Evolutionary conservation across 2,797 vertebrate genomes (phyloP).

Genomic region (Emydoidea blandingii): DNA sequence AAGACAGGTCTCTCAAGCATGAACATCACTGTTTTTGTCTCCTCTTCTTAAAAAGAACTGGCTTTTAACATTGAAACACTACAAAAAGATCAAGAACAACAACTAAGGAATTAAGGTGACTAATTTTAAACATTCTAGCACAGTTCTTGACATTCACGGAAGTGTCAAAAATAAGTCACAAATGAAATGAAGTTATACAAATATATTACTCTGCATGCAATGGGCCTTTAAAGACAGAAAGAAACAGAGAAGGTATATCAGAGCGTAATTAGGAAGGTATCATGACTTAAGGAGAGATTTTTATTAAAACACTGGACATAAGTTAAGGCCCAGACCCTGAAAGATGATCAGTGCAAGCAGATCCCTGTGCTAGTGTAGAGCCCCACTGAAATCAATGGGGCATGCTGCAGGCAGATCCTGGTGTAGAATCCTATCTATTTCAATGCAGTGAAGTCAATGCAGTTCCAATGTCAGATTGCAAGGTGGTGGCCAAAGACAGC

Average conservation of each 20-base stretch:
- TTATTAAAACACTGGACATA: background rate
- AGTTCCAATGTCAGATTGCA: background rate
- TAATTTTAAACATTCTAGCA: background rate
- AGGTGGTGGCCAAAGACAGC: background rate
- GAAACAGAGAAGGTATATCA: background rate
- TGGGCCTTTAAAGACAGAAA: background rate
- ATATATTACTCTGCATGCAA: fast-evolving
- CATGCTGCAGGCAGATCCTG: background rate
- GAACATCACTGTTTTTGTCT: background rate
- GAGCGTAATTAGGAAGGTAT: background rate
- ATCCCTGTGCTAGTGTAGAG: background rate
- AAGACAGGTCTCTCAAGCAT: background rate
- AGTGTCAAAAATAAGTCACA: background rate
- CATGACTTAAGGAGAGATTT: fast-evolving
- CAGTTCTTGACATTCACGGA: background rate
- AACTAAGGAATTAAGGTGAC: background rate
- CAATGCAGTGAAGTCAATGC: background rate
- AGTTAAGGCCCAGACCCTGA: background rate
- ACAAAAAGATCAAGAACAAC: background rate
- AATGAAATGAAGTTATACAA: background rate
- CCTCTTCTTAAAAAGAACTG: background rate
- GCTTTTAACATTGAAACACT: background rate
- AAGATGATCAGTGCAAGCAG: background rate
- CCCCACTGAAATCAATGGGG: background rate
- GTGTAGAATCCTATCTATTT: background rate